phyloP scores from a whole-genome alignment of 2,113 vertebrate genomes.

The Lates calcarifer region DNA sequence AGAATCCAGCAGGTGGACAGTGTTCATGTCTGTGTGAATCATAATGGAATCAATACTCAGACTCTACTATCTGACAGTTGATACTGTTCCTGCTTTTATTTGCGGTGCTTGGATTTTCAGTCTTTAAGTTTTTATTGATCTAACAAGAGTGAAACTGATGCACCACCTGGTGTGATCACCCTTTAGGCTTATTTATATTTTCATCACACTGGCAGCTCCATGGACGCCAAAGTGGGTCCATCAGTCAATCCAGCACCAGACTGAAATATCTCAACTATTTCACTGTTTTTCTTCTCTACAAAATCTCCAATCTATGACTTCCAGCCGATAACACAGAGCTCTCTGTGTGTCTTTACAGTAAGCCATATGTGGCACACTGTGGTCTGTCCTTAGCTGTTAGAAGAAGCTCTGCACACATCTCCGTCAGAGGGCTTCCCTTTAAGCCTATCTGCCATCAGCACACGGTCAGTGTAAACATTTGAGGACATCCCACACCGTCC shows the following conservation, averaged over 20 bases:
- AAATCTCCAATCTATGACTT: background rate
- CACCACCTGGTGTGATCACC: background rate
- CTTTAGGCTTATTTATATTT: background rate
- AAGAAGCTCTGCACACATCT: constrained; percentile 9
- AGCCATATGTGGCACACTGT: background rate
- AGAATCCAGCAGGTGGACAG: too few species aligned
- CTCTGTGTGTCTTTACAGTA: background rate
- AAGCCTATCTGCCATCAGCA: constrained; percentile 70
- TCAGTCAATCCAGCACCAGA: background rate
- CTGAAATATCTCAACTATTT: background rate
- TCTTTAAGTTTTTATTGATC: background rate
- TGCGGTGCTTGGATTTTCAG: background rate
- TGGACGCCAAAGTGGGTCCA: too few species aligned
- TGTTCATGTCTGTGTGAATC: too few species aligned
- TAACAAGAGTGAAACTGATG: background rate
- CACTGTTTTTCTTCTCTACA: too few species aligned
- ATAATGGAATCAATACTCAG: background rate
- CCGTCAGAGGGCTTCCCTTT: constrained; percentile 60
- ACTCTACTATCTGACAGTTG: background rate
- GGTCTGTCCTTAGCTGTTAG: background rate
- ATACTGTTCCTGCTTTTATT: background rate
- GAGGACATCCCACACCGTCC: constrained; percentile 44
- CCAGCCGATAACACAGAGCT: too few species aligned
- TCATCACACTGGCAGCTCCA: background rate
- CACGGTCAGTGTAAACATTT: constrained; percentile 70